These are phyloP conservation scores for Pristionchus japonicus DNA, from an alignment of 2,888 invertebrate genomes.

Conservation along the genomic window DNA sequence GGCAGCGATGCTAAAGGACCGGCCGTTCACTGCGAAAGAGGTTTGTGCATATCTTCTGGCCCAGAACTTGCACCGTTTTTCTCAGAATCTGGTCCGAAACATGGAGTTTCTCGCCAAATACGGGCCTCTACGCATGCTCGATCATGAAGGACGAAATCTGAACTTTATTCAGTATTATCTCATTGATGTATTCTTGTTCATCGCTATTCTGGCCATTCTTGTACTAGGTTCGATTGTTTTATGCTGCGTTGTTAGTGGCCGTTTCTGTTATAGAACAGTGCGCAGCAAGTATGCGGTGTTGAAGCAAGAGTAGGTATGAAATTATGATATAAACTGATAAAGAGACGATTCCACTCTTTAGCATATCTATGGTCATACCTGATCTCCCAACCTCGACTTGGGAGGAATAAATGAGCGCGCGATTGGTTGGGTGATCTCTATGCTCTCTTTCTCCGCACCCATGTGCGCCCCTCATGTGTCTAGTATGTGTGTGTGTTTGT, in stretches of 20 bases:
- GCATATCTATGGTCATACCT: too few relatives aligned
- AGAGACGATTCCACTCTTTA: too few relatives aligned
- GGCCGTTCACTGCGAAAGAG: not conserved
- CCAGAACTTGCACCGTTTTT: too few relatives aligned
- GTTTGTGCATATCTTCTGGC: not conserved
- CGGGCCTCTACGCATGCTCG: not conserved
- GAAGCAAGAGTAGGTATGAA: constrained; percentile 4
- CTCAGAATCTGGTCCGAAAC: not conserved
- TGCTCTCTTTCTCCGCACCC: too few relatives aligned
- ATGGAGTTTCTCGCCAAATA: constrained; percentile 11
- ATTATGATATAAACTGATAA: too few relatives aligned
- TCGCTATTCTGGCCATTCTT: not conserved
- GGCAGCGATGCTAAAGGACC: not conserved
- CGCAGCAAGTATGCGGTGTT: not conserved
- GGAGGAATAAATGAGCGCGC: too few relatives aligned
- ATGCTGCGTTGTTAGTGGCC: not conserved
- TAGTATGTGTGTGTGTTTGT: too few relatives aligned
- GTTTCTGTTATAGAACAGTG: not conserved
- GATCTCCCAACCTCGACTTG: too few relatives aligned
- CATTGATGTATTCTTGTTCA: not conserved
- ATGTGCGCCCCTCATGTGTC: too few relatives aligned
- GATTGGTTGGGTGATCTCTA: too few relatives aligned
- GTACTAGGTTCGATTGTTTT: not conserved
- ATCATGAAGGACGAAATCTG: constrained; percentile 18
- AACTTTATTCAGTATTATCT: not conserved